Percentiles rank a stretch among this genome's conserved stretches.
Conservation (phyloP, 2,888 invertebrate genomes). For the Clusia tigrina region DNA sequence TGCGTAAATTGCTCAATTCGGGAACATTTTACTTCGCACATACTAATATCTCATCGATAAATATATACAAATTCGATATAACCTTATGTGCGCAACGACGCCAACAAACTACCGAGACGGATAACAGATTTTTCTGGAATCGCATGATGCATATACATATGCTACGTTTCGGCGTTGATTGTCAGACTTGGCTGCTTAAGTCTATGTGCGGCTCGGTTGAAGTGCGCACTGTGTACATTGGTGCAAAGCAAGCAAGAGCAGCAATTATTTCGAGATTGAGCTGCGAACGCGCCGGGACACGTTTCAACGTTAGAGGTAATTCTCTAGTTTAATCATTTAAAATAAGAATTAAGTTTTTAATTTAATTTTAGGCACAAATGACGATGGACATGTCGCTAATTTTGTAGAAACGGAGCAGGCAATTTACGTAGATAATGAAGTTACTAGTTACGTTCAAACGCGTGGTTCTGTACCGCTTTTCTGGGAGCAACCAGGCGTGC, state of each 20-base stretch:
- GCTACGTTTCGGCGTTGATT: conserved; percentile 89
- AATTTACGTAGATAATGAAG: conserved; percentile 88
- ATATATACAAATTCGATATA: conserved; percentile 77
- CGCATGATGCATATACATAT: conserved; percentile 93
- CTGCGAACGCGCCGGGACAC: conserved; percentile 97
- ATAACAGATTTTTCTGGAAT: conserved; percentile 99
- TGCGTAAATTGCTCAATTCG: conserved; percentile 91
- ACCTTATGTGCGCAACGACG: conserved; percentile 93
- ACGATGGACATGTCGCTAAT: conserved; percentile 99
- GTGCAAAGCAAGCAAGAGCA: conserved; percentile 91
- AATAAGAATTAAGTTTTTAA: background rate
- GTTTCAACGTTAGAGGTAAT: conserved; percentile 90
- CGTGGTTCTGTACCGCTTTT: conserved; percentile 97
- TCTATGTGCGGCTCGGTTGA: conserved; percentile 98
- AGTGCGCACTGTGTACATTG: conserved; percentile 97
- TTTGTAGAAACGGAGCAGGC: conserved; percentile 99
- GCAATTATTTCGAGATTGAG: conserved; percentile 95
- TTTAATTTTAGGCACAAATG: conserved; percentile 77
- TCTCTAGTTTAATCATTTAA: background rate
- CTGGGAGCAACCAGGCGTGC: conserved; percentile 99
- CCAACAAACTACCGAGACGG: conserved; percentile 80
- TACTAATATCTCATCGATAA: conserved; percentile 45
- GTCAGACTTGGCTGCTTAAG: conserved; percentile 90
- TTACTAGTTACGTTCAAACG: conserved; percentile 89
- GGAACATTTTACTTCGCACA: conserved; percentile 96